Base-by-base conservation (phyloP, 2,113 vertebrate genomes). In the Etheostoma cragini region DNA sequence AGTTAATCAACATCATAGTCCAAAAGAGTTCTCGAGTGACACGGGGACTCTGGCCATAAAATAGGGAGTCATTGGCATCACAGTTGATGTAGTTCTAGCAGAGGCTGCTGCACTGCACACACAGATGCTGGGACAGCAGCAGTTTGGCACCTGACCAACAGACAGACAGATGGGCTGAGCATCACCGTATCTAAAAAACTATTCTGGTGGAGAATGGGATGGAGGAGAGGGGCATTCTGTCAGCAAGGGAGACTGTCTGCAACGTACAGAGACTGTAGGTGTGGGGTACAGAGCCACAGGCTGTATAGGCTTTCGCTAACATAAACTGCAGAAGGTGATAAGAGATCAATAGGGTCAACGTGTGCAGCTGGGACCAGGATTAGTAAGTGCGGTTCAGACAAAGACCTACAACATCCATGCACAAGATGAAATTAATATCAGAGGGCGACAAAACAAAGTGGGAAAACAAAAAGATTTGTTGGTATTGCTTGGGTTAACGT, bases 21-120 rank as follows among this genome's bases (percentile, higher is more conserved):
- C 89, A 88, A 90, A 90, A 91, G 81, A 76, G 82, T 83, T 93
- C 75, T 91, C 30, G 38, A 83, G 92, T 90, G 87, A 91, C 79
- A 83, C 82, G 84, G 76, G 92, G 85, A 93, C 93, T 94, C 93
- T 94, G 94, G 94, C 94, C 94, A 95, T 95, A 93, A 95, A 95
- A 95, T 89, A 95, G 94, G 92, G 89, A 93, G 88, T 89, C 89
- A 88, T 53, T 89, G 86, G 91, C 87, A 84, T 92, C 89, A 93
- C 81, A 89, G 88, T 86, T 72, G 81, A 89, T 92, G 89, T 71
- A 87, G 82, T 50, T 85, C 80, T 77, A 84, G 90, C 83, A 78
- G 72, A 90, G 88, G 87, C 81, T 30, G 81, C 78, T 86, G 87
- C 80, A 30, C 80, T 84, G 83, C 75, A 58, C 80, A 67, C 78